Percentiles rank a stretch among this genome's conserved stretches.
Evolutionary conservation across 2,113 vertebrate species (phyloP).

Genomic region (Eptatretus burgeri): DNA sequence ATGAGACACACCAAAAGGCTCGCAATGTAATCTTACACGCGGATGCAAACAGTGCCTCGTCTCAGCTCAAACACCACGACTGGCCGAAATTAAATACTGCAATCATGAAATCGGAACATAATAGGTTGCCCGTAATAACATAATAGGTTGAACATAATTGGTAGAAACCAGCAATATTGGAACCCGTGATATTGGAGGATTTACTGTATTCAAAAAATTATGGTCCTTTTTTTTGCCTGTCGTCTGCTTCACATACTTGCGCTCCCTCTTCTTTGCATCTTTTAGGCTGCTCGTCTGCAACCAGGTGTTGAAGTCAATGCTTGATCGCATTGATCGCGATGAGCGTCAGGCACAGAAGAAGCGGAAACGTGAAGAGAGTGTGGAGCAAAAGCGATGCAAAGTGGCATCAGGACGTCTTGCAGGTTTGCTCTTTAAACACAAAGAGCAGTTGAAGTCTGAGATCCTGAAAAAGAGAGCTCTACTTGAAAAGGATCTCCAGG

Average conservation of each 20-base stretch:
- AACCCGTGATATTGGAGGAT: no score
- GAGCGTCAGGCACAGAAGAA: constrained; percentile 90
- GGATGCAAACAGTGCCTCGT: no score
- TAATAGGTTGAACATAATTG: no score
- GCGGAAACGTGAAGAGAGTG: constrained; percentile 67
- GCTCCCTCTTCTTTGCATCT: no score
- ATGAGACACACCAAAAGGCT: no score
- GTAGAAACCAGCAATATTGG: neutral
- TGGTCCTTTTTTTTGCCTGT: neutral
- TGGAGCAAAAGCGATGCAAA: constrained; percentile 79
- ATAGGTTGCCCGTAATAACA: no score
- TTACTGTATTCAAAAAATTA: neutral
- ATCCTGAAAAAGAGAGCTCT: constrained; percentile 85
- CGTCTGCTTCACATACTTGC: neutral
- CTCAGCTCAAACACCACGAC: no score
- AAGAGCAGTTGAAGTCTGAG: constrained; percentile 78
- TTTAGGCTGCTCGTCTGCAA: constrained; percentile 90
- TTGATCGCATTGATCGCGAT: constrained; percentile 96
- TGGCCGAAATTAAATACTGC: no score
- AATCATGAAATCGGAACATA: no score
- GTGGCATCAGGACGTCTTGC: constrained; percentile 79
- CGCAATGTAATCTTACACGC: no score
- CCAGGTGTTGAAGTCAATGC: constrained; percentile 94
- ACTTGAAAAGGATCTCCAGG: constrained; percentile 80
- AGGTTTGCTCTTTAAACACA: constrained; percentile 82